Evolutionary conservation across 2,113 vertebrate genomes (phyloP).

Genomic region (Cyrtonyx montezumae): DNA sequence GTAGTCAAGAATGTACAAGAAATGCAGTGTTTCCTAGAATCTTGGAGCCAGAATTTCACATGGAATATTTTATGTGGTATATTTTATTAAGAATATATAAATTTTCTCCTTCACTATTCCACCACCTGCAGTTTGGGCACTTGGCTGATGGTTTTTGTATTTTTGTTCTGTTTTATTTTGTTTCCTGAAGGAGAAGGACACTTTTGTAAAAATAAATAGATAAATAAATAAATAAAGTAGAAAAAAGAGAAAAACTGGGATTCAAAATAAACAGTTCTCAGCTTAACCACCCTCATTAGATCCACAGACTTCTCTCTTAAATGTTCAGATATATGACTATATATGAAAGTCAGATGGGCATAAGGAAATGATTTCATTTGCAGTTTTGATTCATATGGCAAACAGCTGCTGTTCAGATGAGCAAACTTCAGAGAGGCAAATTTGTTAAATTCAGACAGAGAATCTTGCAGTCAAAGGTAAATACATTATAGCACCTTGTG

Average conservation of each 20-base stretch:
- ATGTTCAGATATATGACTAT: conserved; percentile 18
- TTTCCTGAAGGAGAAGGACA: not conserved
- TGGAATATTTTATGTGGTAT: not conserved
- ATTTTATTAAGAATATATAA: not conserved
- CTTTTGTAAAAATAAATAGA: not conserved
- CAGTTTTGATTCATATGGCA: conserved; percentile 59
- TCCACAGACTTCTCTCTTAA: conserved; percentile 15
- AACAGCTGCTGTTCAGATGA: conserved; percentile 58
- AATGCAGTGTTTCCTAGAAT: not conserved
- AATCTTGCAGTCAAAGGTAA: not conserved
- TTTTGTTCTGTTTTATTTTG: not conserved
- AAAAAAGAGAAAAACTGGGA: not conserved
- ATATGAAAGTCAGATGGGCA: conserved; percentile 63
- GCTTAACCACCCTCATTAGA: not conserved
- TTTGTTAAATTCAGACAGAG: conserved; percentile 22
- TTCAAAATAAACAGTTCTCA: conserved; percentile 33
- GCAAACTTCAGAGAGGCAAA: conserved; percentile 33
- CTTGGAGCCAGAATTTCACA: not conserved
- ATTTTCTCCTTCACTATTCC: not conserved
- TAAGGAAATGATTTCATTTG: conserved; percentile 24
- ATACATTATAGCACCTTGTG: not conserved
- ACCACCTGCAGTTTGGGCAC: not conserved
- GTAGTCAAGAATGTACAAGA: not conserved
- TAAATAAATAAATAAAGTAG: not conserved
- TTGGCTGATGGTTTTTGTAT: not conserved